Evolutionary conservation across 2,113 vertebrate species (phyloP), one percentile per base, ranked within the genome.

Genomic region (Seriola quinqueradiata): DNA sequence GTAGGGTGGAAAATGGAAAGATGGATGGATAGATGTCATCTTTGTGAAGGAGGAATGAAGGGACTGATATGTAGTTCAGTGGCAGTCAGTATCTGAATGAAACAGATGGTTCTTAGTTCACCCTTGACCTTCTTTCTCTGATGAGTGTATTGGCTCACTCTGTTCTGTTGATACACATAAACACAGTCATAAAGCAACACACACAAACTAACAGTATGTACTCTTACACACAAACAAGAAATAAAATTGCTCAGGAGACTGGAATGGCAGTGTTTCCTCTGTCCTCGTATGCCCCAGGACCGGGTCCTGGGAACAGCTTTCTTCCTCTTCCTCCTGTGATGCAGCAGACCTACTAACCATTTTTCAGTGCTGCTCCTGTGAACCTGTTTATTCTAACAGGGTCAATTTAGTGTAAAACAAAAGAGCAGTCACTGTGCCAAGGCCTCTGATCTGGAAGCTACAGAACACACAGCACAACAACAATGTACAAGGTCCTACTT

Each of bases 301-400:
- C 50, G 16, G 34, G 65, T 65, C 73, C 57, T 87, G 68, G 82
- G 71, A 89, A 87, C 69, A 48, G 67, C 42, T 21, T 54, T 55
- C 70, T 80, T 89, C 85, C 87, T 80, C 73, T 88, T 92, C 87
- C 88, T 89, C 48, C 65, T 75, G 67, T 79, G 87, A 87, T 54
- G 65, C 80, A 81, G 82, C 73, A 87, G 76, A 79, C 75, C 52
- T 57, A 6, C 61, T 14, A 17, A 69, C 69, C 1, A 0, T 1
- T 13, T 32, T 23, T 55, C 23, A 70, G 8, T 42, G 44, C 34
- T 25, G 25, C 55, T 52, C 13, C 36, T 74, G 67, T 64, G 50
- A 63, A 63, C 38, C 32, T 59, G 52, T 80, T 82, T 67, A 72
- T 75, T 73, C 23, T 28, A 44, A 75, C 21, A 28, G 21, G 69